Evolutionary conservation across 2,797 vertebrate species (phyloP).

Genomic region (Xiphorhynchus erythropygius): DNA sequence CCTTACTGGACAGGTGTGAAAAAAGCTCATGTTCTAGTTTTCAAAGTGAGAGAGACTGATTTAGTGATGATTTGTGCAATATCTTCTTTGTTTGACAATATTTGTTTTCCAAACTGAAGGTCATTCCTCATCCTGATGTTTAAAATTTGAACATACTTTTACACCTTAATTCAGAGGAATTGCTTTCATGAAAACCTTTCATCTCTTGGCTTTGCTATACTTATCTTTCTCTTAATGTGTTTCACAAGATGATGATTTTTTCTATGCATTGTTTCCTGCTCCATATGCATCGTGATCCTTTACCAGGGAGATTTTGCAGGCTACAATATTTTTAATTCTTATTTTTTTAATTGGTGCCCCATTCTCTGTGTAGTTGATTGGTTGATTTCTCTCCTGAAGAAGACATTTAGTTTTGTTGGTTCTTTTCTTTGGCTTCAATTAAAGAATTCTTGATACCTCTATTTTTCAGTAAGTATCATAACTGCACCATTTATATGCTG

Average conservation of each 20-base stretch:
- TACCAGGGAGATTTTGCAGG: background rate
- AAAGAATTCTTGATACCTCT: background rate
- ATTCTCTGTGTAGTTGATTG: background rate
- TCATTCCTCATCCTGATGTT: background rate
- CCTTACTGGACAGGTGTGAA: background rate
- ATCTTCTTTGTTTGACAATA: background rate
- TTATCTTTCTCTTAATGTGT: background rate
- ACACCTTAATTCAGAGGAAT: background rate
- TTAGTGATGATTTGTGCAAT: background rate
- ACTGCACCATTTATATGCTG: background rate
- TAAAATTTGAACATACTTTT: background rate
- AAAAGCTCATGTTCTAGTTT: background rate
- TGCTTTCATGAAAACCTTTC: background rate
- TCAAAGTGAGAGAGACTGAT: background rate
- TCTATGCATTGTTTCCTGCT: background rate
- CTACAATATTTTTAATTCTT: background rate
- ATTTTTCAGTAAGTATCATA: background rate
- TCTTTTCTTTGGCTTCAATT: background rate
- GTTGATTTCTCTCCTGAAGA: background rate
- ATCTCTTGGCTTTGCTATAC: background rate
- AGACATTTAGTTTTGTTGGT: rapidly evolving
- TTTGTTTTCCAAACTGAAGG: background rate
- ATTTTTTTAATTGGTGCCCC: rapidly evolving
- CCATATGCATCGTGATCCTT: background rate
- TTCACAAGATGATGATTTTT: background rate